Evolutionary conservation across 2,113 vertebrate genomes (phyloP).

Genomic region (Solenodon paradoxus): DNA sequence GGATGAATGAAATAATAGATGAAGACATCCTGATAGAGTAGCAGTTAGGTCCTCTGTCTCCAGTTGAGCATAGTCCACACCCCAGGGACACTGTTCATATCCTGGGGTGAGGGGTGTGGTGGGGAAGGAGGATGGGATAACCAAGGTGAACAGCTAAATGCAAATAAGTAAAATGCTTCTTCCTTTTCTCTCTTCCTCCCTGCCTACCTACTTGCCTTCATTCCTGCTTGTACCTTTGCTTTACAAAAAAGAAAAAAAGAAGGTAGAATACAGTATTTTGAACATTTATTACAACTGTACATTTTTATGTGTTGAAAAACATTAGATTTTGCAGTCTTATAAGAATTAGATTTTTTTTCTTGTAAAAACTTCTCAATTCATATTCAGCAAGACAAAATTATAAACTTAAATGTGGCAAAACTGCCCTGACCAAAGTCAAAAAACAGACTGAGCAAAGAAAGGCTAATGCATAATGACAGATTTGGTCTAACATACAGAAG

Average conservation of each 20-base stretch:
- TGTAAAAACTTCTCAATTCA: not conserved
- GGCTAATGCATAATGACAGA: not conserved
- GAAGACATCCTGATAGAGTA: too few relatives aligned
- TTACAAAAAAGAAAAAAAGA: too few relatives aligned
- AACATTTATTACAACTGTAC: not conserved
- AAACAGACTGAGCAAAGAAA: not conserved
- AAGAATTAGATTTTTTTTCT: constrained; percentile 25
- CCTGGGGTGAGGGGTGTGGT: too few relatives aligned
- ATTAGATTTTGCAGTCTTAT: not conserved
- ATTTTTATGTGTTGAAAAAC: not conserved
- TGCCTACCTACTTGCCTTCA: too few relatives aligned
- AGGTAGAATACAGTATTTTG: not conserved
- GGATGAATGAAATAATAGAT: not conserved
- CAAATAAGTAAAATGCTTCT: too few relatives aligned
- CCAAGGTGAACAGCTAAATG: too few relatives aligned
- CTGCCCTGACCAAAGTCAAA: not conserved
- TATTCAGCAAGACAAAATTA: constrained; percentile 18
- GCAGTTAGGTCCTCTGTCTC: too few relatives aligned
- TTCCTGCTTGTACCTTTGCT: too few relatives aligned
- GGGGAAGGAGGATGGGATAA: too few relatives aligned
- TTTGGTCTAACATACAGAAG: not conserved
- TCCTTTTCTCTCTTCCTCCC: too few relatives aligned
- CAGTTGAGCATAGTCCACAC: too few relatives aligned
- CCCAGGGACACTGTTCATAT: too few relatives aligned
- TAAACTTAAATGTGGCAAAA: not conserved